phyloP scores from a whole-genome alignment of 2,797 vertebrate species.

The Sebastes cheni region DNA sequence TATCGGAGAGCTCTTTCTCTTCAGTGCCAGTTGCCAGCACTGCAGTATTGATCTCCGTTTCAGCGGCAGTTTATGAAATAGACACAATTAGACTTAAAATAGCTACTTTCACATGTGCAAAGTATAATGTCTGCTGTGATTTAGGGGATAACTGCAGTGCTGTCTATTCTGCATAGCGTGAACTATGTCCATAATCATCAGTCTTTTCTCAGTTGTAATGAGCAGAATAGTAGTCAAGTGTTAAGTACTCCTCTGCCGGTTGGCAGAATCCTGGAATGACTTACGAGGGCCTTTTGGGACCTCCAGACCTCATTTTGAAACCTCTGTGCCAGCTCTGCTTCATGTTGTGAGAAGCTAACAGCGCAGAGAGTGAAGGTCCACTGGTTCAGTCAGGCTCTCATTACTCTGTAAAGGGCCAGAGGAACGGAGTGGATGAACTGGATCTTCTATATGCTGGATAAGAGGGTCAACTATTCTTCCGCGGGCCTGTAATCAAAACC shows the following conservation, averaged over 20 bases:
- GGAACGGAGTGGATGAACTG: conserved; percentile 43
- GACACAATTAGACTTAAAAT: not conserved
- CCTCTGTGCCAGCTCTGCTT: conserved; percentile 44
- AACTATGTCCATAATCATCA: conserved; percentile 47
- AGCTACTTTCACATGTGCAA: not conserved
- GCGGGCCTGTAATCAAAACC: conserved; percentile 60
- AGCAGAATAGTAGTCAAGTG: conserved; percentile 36
- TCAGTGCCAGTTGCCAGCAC: too few relatives aligned
- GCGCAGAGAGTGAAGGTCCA: conserved; percentile 49
- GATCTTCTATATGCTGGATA: conserved; percentile 29
- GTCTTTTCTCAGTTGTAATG: conserved; percentile 35
- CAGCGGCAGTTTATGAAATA: too few relatives aligned
- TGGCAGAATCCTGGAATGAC: conserved; percentile 42
- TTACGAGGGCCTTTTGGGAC: conserved; percentile 49
- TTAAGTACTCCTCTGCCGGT: conserved; percentile 32
- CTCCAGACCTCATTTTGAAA: conserved; percentile 55
- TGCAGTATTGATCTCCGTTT: too few relatives aligned
- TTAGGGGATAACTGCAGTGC: conserved; percentile 10
- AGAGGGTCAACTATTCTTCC: conserved; percentile 60
- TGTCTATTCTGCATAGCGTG: conserved; percentile 22
- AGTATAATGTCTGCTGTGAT: conserved; percentile 11
- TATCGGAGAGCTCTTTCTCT: too few relatives aligned
- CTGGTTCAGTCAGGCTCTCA: conserved; percentile 61
- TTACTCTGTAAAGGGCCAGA: conserved; percentile 57
- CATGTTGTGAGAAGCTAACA: conserved; percentile 64